These are phyloP conservation scores for Aphelocoma coerulescens DNA, from an alignment of 2,113 vertebrate genomes.

Conservation along the genomic window DNA sequence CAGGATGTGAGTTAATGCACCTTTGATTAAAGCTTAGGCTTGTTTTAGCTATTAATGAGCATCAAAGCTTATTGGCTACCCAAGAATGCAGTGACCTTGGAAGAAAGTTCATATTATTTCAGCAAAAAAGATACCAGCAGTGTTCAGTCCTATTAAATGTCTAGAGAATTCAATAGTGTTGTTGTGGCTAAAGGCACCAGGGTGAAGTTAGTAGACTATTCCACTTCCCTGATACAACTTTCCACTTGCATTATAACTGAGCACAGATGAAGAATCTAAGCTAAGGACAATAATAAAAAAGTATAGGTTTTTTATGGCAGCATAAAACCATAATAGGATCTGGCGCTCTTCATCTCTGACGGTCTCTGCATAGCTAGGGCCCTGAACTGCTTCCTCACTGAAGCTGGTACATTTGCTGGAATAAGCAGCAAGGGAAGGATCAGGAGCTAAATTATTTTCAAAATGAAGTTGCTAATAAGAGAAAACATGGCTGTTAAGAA, in stretches of 20 bases:
- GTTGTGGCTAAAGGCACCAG: not conserved
- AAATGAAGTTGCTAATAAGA: not conserved
- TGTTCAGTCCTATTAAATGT: not conserved
- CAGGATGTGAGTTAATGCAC: constrained; percentile 58
- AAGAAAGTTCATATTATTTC: not conserved
- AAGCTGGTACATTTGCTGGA: not conserved
- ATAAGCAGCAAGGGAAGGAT: not conserved
- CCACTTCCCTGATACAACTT: not conserved
- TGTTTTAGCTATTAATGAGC: not conserved
- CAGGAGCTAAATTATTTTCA: not conserved
- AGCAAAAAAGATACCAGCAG: not conserved
- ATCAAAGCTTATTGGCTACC: not conserved
- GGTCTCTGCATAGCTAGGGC: not conserved
- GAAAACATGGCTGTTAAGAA: not conserved
- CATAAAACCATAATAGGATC: not conserved
- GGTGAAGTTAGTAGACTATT: not conserved
- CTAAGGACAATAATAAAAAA: not conserved
- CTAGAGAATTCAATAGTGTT: not conserved
- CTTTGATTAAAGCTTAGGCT: constrained; percentile 25
- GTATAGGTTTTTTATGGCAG: not conserved
- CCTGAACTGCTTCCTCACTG: not conserved
- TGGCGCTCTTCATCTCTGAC: not conserved
- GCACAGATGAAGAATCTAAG: not conserved
- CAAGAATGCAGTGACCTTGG: not conserved
- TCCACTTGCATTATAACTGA: not conserved